Conservation (phyloP, 2,113 vertebrate species). For the Podiceps cristatus region DNA sequence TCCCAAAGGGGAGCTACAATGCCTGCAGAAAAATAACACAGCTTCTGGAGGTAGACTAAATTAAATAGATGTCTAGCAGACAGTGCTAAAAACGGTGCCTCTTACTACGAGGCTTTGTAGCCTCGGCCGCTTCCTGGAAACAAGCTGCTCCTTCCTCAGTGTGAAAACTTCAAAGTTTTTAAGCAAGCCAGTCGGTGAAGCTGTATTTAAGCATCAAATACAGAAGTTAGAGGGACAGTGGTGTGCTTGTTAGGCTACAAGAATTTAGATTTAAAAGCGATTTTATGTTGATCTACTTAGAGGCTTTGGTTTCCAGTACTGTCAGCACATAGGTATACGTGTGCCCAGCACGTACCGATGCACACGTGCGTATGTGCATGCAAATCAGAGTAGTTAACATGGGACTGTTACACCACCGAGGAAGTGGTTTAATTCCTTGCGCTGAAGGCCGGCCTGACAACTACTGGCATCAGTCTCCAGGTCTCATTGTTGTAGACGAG, state of each 20-base stretch:
- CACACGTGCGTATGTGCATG: rapidly evolving
- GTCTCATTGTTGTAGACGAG: conserved; percentile 68
- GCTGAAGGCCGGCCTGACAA: conserved; percentile 49
- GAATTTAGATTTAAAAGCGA: conserved; percentile 13
- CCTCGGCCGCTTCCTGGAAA: background rate
- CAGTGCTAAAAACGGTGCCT: background rate
- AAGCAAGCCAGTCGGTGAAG: background rate
- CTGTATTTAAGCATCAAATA: conserved; percentile 2
- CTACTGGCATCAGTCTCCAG: conserved; percentile 53
- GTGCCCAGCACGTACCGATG: background rate
- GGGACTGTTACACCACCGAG: background rate
- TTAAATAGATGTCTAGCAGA: background rate
- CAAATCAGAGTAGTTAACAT: background rate
- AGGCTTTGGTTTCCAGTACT: background rate
- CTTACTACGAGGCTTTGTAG: background rate
- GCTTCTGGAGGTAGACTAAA: background rate
- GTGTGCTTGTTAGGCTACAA: background rate
- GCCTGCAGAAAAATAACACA: background rate
- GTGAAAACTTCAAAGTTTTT: background rate
- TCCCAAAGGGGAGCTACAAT: background rate
- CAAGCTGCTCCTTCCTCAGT: background rate
- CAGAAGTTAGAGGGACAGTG: background rate
- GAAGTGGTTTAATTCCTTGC: conserved; percentile 38
- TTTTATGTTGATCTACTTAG: conserved; percentile 4
- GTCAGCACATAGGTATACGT: background rate